These are phyloP conservation scores for Channallabes apus DNA, from an alignment of 2,797 vertebrate species.

Conservation along the genomic window DNA sequence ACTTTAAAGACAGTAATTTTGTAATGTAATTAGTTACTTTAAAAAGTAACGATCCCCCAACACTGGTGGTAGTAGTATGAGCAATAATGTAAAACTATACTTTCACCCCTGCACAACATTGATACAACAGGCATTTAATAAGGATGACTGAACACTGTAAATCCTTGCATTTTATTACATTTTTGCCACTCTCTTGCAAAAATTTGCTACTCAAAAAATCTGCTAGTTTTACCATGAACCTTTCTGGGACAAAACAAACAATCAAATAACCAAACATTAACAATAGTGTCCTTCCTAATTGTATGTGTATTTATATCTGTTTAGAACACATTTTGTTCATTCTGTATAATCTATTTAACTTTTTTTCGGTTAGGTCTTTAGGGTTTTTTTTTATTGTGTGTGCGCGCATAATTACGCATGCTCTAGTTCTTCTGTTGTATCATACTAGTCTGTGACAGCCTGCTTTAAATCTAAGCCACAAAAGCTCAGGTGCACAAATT, in stretches of 20 bases:
- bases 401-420: conserved; percentile 35
- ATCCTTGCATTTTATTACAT: neutral
- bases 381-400: conserved; percentile 32
- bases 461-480: conserved; percentile 43
- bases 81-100: too few relatives aligned
- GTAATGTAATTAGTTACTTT: too few relatives aligned
- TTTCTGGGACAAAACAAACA: neutral
- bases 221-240: neutral
- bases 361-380: neutral
- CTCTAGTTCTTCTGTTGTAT: conserved; percentile 41
- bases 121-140: neutral
- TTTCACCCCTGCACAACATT: too few relatives aligned
- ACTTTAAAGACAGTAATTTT: too few relatives aligned
- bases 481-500: conserved; percentile 41
- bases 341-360: neutral
- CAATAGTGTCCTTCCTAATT: neutral
- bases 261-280: neutral
- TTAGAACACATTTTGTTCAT: neutral
- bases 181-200: neutral
- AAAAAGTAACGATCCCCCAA: too few relatives aligned
- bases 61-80: too few relatives aligned
- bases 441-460: conserved; percentile 35
- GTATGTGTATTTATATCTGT: neutral
- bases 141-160: neutral
- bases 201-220: neutral